Base-by-base conservation (phyloP, 1,140 invertebrate species). In the Aplysia californica region DNA sequence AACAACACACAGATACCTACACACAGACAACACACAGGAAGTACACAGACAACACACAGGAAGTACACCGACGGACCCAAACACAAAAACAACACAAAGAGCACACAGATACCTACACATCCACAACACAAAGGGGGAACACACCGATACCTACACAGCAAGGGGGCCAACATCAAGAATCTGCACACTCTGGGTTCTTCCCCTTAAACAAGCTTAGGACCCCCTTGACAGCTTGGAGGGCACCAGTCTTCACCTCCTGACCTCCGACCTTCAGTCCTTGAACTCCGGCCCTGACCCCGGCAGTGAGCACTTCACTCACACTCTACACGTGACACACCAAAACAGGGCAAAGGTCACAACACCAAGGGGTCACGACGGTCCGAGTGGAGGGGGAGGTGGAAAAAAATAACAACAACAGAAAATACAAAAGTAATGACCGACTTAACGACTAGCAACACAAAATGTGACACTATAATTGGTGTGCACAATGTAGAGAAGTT, bases 271-370 rank as follows among this genome's bases (percentile, higher is more conserved):
- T 79, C 21, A 84, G 75, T 29, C 77, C 75, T 64, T 81, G 80
- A 29, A 82, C 82, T 29, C 84, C 77, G 70, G 78, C 69, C 71
- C 81, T 85, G 50, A 85, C 64, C 64, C 84, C 82, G 15, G 80
- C 75, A 58, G 80, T 80, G 18, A 76, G 41, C n/a, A 68, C 50
- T 23, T 76, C 64, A 26, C 33, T 44, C 26, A 76, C 35, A 59
- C 41, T 58, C 74, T 68, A 76, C 23, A n/a, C n/a, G n/a, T n/a
- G n/a, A n/a, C n/a, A n/a, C n/a, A n/a, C n/a, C n/a, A n/a, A n/a
- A n/a, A n/a, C n/a, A n/a, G n/a, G n/a, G n/a, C n/a, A 75, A 44
- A 44, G 39, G n/a, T 44, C 39, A 66, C 50, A 75, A 74, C 36
- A 61, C 44, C 59, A 74, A 64, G 59, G 23, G 23, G 4, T 31